phyloP scores from a whole-genome alignment of 2,888 invertebrate genomes.

The Drosophila mimica region DNA sequence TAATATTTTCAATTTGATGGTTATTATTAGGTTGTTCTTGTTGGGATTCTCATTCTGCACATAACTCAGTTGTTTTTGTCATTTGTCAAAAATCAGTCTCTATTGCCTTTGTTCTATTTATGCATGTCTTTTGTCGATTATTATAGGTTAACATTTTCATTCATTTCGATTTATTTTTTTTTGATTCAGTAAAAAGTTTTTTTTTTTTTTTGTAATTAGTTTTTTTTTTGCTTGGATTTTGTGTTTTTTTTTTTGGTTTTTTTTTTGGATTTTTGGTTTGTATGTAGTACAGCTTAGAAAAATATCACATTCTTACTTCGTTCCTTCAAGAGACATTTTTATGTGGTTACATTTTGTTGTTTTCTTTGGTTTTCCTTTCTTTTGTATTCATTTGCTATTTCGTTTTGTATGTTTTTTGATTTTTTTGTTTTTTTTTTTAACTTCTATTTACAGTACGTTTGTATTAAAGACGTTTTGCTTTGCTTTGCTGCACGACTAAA shows the following conservation, averaged over 20 bases:
- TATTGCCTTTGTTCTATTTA: conserved; percentile 82
- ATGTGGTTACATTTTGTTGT: conserved; percentile 61
- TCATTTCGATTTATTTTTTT: conserved; percentile 34
- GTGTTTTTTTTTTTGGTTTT: conserved; percentile 29
- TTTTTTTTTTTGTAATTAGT: conserved; percentile 40
- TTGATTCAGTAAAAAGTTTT: conserved; percentile 60
- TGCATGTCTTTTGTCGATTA: conserved; percentile 40
- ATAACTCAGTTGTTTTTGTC: conserved; percentile 38
- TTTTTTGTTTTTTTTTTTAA: conserved; percentile 16
- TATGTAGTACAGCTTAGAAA: conserved; percentile 84
- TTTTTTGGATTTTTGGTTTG: conserved; percentile 55
- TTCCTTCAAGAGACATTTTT: conserved; percentile 85
- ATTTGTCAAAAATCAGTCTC: conserved; percentile 83
- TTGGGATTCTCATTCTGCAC: conserved; percentile 28
- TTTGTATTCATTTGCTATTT: conserved; percentile 62
- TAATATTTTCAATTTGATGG: conserved; percentile 4
- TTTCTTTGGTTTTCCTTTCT: conserved; percentile 38
- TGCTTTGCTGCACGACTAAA: conserved; percentile 70
- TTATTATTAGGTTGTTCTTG: conserved; percentile 16
- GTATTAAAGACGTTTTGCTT: conserved; percentile 43
- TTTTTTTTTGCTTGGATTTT: conserved; percentile 31
- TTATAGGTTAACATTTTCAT: conserved; percentile 31
- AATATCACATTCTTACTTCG: conserved; percentile 86
- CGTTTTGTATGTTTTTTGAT: conserved; percentile 28
- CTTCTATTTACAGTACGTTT: conserved; percentile 50